These are phyloP conservation scores for Lasiurus borealis DNA, from an alignment of 2,113 vertebrate species.

Conservation along the genomic window DNA sequence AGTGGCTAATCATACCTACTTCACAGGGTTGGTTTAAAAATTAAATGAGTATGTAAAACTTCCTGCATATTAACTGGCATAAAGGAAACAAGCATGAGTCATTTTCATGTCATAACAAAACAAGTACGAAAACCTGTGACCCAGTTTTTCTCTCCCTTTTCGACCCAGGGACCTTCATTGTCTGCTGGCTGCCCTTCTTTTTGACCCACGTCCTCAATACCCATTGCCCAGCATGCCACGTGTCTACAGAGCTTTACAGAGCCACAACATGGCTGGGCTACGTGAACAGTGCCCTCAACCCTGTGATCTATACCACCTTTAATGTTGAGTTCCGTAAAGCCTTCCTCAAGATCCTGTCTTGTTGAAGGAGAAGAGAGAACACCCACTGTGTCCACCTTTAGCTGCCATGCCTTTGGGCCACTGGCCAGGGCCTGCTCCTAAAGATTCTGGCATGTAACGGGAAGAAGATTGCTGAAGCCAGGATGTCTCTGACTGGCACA, in stretches of 20 bases:
- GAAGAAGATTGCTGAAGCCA: slow-evolving; percentile 44
- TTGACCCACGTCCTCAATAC: slow-evolving; percentile 95
- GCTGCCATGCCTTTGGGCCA: neutral
- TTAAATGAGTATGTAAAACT: neutral
- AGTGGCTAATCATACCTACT: neutral
- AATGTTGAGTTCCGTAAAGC: slow-evolving; percentile 95
- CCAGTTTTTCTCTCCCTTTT: slow-evolving; percentile 62
- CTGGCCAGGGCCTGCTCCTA: neutral
- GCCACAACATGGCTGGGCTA: slow-evolving; percentile 97
- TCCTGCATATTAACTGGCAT: neutral
- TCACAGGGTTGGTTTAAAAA: neutral
- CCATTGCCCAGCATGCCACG: slow-evolving; percentile 93
- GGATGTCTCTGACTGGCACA: neutral
- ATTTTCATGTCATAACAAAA: slow-evolving; percentile 18
- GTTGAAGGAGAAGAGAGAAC: slow-evolving; percentile 82
- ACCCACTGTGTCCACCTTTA: neutral
- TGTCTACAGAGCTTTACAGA: slow-evolving; percentile 93
- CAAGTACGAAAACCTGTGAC: neutral
- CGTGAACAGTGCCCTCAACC: slow-evolving; percentile 96
- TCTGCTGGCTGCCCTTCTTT: slow-evolving; percentile 98
- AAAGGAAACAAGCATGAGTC: neutral
- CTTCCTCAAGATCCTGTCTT: slow-evolving; percentile 96
- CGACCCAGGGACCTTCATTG: slow-evolving; percentile 93
- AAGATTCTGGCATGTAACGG: neutral
- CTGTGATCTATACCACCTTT: slow-evolving; percentile 96